These are phyloP conservation scores for Stratiomys singularior DNA, from an alignment of 2,888 invertebrate species.

Conservation along the genomic window DNA sequence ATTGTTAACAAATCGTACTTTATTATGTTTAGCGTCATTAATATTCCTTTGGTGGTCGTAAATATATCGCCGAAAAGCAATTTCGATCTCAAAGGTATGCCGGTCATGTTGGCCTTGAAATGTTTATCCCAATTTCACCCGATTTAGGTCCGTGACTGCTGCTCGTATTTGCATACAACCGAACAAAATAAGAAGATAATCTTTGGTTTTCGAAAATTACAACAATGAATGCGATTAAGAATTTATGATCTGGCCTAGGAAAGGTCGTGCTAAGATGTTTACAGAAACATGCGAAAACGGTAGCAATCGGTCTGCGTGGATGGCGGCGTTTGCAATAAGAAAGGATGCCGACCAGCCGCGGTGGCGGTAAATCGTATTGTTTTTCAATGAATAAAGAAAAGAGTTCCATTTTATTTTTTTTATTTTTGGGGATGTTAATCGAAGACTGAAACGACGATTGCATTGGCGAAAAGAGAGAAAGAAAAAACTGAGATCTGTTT, in stretches of 20 bases:
- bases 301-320: constrained; percentile 22
- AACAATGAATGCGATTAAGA: constrained; percentile 26
- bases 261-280: constrained; percentile 29
- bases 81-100: constrained; percentile 37
- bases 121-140: too few species aligned
- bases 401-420: too few species aligned
- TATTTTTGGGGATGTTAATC: too few species aligned
- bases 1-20: constrained; percentile 25
- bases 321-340: neutral
- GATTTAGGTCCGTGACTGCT: neutral
- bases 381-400: constrained; percentile 12
- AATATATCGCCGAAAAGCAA: constrained; percentile 21
- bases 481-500: too few species aligned
- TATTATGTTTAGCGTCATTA: constrained; percentile 24
- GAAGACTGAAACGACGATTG: too few species aligned
- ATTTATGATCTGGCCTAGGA: constrained; percentile 24
- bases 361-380: constrained; percentile 4
- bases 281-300: constrained; percentile 39
- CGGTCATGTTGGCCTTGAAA: constrained; percentile 15
- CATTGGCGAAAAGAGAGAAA: neutral
- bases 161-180: constrained; percentile 29
- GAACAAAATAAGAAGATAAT: neutral
- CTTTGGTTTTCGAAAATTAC: constrained; percentile 12
- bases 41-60: constrained; percentile 36
- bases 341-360: neutral